These are phyloP conservation scores for Phycodurus eques DNA, from an alignment of 2,113 vertebrate genomes.

Conservation along the genomic window DNA sequence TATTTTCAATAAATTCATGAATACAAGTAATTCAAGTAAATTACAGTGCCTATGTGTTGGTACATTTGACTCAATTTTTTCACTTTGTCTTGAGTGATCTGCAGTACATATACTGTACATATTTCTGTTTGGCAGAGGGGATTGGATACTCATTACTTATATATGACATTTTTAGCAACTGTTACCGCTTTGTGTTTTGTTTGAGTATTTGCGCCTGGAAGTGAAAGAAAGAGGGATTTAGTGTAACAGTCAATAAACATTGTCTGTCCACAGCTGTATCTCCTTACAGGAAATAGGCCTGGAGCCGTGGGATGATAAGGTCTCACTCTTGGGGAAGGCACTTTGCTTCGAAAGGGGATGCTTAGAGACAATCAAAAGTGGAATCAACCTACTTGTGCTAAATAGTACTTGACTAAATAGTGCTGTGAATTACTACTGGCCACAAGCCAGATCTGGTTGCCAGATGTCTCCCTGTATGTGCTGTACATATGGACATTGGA, in stretches of 20 bases:
- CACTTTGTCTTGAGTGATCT: too few relatives aligned
- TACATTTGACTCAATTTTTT: too few relatives aligned
- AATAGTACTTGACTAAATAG: background rate
- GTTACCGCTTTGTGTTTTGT: constrained; percentile 12
- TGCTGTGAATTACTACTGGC: background rate
- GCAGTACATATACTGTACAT: too few relatives aligned
- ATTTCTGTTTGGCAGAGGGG: too few relatives aligned
- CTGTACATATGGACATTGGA: background rate
- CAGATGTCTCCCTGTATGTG: background rate
- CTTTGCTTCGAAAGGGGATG: constrained; percentile 3
- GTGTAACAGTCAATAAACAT: constrained; percentile 29
- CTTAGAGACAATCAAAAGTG: constrained; percentile 10
- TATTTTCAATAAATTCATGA: too few relatives aligned
- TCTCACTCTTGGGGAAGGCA: constrained; percentile 12
- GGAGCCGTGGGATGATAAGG: constrained; percentile 14
- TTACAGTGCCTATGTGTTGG: too few relatives aligned
- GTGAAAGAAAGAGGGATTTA: constrained; percentile 1
- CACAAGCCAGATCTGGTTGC: background rate
- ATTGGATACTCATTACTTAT: too few relatives aligned
- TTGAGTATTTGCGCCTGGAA: constrained; percentile 14
- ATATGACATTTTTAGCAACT: background rate
- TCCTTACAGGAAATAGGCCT: constrained; percentile 52
- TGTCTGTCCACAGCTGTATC: constrained; percentile 39
- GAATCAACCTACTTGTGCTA: background rate
- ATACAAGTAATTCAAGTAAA: too few relatives aligned